Evolutionary conservation across 2,113 vertebrate genomes (phyloP), one percentile per base, ranked within the genome.

Genomic region (Tretioscincus oriximinensis): DNA sequence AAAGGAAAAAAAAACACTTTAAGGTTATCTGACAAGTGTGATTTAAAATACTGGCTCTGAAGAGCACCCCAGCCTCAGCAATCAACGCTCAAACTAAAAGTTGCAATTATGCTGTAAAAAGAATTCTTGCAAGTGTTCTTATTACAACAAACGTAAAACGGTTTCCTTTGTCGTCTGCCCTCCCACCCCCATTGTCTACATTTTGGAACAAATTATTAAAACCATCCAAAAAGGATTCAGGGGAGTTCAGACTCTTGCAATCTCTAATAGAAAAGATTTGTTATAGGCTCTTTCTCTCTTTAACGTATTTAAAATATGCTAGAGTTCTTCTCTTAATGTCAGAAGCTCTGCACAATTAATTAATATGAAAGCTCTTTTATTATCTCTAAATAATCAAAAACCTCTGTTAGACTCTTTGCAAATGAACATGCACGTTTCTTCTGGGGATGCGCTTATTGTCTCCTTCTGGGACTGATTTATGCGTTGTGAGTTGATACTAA

Each of bases 341-440:
- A 49, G 73, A 22, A 70, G 21, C 66, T 61, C 31, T 8, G 31
- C 51, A 31, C 66, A 70, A 82, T 82, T 76, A 82, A 70, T 76
- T 82, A 76, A 47, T 49, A 76, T 58, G 80, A 82, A 82, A 70
- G 73, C 22, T 76, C 73, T 82, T 70, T 82, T 70, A 70, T 76
- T 76, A 82, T 70, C 65, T 69, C 31, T 58, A 82, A 76, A 76
- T 76, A 76, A 70, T 82, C 80, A 70, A 76, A 82, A 64, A 63
- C 28, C 73, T 82, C 66, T 66, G 70, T 70, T 41, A 69, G 54
- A 12, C 51, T 49, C 9, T 76, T 61, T 75, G 28, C 49, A 76
- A 76, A 81, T 81, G 45, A 81, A 81, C 47, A 73, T n/a, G 41
- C 35, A 31, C 5, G 31, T 20, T 82, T 76, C 41, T 76, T 70